A percentile compares a stretch with the other conserved stretches of the same genome.
phyloP scores from a whole-genome alignment of 2,888 invertebrate species.

The Pollenia angustigena region DNA sequence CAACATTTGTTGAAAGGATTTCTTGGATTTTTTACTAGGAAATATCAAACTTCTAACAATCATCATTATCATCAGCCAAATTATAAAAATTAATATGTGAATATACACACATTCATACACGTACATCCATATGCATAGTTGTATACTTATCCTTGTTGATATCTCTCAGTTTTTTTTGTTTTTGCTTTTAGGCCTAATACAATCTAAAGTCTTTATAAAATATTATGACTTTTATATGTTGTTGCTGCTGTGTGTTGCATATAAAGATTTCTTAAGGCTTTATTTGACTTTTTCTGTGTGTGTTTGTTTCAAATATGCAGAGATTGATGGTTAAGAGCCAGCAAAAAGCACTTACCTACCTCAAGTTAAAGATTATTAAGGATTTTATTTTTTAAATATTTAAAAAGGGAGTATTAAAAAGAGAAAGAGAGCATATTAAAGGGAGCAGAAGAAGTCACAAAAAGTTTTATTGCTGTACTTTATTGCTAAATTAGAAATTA shows the following conservation, averaged over 20 bases:
- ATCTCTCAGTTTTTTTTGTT: neutral
- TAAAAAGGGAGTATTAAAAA: conserved; percentile 16
- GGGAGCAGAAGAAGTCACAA: neutral
- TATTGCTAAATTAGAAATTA: too few relatives aligned
- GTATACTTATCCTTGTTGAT: neutral
- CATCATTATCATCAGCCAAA: neutral
- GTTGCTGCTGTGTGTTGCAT: neutral
- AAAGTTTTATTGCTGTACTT: neutral
- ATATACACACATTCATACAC: neutral
- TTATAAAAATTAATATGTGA: neutral
- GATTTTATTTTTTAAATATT: conserved; percentile 45
- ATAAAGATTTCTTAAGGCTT: neutral
- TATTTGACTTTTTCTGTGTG: neutral
- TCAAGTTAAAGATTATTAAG: conserved; percentile 70
- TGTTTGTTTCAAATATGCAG: neutral
- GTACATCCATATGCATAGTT: neutral
- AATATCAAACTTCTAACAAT: neutral
- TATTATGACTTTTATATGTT: conserved; percentile 23
- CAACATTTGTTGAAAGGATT: neutral
- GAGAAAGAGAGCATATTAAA: neutral
- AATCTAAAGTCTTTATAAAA: neutral
- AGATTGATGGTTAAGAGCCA: conserved; percentile 35
- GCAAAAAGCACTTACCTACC: conserved; percentile 65
- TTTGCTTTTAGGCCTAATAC: conserved; percentile 11
- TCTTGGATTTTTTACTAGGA: neutral